Evolutionary conservation across 2,113 vertebrate genomes (phyloP).

Genomic region (Engystomops pustulosus): DNA sequence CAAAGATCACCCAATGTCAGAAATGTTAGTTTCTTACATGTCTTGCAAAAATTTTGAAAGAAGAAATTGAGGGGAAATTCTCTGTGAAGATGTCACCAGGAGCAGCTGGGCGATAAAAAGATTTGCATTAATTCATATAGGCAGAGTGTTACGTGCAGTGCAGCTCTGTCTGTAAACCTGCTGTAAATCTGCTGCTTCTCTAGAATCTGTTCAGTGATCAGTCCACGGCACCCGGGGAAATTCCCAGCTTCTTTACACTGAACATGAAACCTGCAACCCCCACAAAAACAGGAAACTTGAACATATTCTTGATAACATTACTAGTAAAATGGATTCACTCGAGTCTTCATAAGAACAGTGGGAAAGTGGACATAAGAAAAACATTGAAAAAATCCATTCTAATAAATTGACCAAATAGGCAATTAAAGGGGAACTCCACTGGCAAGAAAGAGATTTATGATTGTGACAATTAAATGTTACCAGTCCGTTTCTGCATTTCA

Average conservation of each 20-base stretch:
- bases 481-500: no score
- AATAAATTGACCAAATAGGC: no score
- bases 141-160: not conserved
- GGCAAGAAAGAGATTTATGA: no score
- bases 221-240: conserved; percentile 15
- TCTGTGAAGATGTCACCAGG: not conserved
- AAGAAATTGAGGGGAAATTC: not conserved
- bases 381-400: no score
- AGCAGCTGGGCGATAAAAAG: not conserved
- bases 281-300: conserved; percentile 52
- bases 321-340: not conserved
- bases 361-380: not conserved
- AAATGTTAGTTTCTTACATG: not conserved
- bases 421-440: no score
- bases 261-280: conserved; percentile 37
- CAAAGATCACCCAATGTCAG: not conserved
- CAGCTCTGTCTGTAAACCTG: not conserved
- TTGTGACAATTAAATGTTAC: no score
- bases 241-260: conserved; percentile 30
- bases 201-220: not conserved
- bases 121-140: no score
- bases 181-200: not conserved
- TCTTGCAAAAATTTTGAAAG: not conserved
- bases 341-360: no score
- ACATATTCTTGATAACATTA: not conserved